Evolutionary conservation across 1,140 invertebrate species (phyloP), one percentile per base, ranked within the genome.

Genomic region (Dendroctonus ponderosae): DNA sequence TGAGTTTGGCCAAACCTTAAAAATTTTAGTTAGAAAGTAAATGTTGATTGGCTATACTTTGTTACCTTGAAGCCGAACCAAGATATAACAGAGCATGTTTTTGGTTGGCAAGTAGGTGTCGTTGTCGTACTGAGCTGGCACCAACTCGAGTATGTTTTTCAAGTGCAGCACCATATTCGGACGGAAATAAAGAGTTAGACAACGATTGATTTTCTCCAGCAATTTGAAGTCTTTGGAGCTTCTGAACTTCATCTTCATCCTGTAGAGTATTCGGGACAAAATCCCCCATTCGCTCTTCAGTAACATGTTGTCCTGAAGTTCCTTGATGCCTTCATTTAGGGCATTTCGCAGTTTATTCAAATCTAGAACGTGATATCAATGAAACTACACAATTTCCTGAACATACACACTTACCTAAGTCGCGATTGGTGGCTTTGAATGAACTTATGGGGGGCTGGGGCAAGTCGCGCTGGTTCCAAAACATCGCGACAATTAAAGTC

Each of bases 211-310:
- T 74, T 82, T 83, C 67, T 79, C 79, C 76, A 84, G 79, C 42
- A 72, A 70, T 71, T 82, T 83, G 7, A 83, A 73, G 11, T 83
- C 83, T 62, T 82, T 84, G 12, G 81, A 80, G 57, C 61, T 76
- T 44, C 82, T 76, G 74, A 83, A 82, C 78, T 83, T 84, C 52
- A 73, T 77, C 73, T 83, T 83, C 79, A 83, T 80, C 39, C 82
- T 74, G 71, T 83, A 84, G 60, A 83, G 78, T 53, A 80, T 69
- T 52, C 82, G 74, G 59, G 78, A 81, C 12, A 84, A 67, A 49
- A 82, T 62, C 39, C 80, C 78, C 38, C 78, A 78, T 73, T 84
- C 82, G 4, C 56, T 57, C 11, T 78, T 67, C 5, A 84, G 69
- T 50, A 74, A 58, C 39, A 75, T 66, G 46, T 80, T 70, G 1